phyloP scores from a whole-genome alignment of 2,888 invertebrate genomes.

The Pogonocherus hispidulus region DNA sequence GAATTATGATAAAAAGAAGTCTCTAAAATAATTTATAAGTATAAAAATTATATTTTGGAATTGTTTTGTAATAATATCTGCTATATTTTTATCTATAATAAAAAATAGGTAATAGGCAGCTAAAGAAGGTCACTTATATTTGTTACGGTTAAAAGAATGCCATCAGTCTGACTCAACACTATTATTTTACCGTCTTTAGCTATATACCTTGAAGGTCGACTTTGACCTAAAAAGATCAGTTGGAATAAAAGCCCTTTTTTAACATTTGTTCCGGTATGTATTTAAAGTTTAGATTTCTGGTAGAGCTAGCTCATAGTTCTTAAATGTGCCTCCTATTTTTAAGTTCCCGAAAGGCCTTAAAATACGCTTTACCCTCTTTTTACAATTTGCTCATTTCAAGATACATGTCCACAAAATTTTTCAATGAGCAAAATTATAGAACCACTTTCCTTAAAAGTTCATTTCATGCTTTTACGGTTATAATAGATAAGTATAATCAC shows the following conservation, averaged over 20 bases:
- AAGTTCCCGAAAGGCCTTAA: background rate
- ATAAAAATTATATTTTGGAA: too few species aligned
- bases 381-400: too few species aligned
- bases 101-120: too few species aligned
- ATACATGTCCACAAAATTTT: too few species aligned
- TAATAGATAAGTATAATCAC: too few species aligned
- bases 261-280: conserved; percentile 19
- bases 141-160: background rate
- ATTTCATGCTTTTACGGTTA: too few species aligned
- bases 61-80: too few species aligned
- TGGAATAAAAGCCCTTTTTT: conserved; percentile 15
- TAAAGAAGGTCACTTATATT: conserved; percentile 8
- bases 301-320: background rate
- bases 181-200: conserved; percentile 27
- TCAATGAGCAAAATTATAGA: too few species aligned
- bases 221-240: conserved; percentile 13
- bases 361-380: background rate
- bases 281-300: background rate
- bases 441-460: too few species aligned
- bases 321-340: background rate
- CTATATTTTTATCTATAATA: too few species aligned
- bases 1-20: too few species aligned
- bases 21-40: too few species aligned
- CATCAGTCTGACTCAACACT: background rate
- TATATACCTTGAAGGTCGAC: conserved; percentile 5